Evolutionary conservation across 1,140 invertebrate genomes (phyloP).

Genomic region (Pseudomyrmex sp.): DNA sequence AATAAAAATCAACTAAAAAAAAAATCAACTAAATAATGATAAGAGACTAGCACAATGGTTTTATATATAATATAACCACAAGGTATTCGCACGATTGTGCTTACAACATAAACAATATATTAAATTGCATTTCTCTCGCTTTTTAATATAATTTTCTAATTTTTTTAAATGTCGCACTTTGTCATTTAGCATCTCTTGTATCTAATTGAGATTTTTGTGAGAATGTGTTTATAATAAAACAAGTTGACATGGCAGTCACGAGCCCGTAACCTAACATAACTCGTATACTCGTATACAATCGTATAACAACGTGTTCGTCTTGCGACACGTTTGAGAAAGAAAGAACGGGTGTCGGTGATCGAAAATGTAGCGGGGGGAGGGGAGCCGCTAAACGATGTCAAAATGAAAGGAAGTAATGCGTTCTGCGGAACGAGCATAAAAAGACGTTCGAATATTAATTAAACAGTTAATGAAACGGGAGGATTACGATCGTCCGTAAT

Average conservation of each 20-base stretch:
- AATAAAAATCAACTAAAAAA: constrained; percentile 8
- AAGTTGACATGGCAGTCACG: neutral
- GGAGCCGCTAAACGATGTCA: neutral
- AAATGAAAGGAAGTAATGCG: constrained; percentile 1
- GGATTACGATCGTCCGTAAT: neutral
- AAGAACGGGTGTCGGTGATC: constrained; percentile 8
- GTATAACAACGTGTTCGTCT: constrained; percentile 18
- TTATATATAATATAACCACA: too few species aligned
- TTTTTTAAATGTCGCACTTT: too few species aligned
- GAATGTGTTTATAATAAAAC: constrained; percentile 62
- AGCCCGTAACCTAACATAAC: neutral
- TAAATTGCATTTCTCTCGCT: too few species aligned
- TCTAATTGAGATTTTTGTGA: neutral
- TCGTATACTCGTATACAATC: neutral
- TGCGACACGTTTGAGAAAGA: constrained; percentile 53
- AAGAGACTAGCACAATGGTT: too few species aligned
- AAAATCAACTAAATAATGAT: too few species aligned
- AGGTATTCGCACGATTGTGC: too few species aligned
- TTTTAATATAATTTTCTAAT: too few species aligned
- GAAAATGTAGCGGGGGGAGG: neutral
- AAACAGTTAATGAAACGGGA: neutral
- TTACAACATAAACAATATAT: too few species aligned
- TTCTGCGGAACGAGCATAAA: neutral
- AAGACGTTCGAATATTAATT: neutral
- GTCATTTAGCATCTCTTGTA: too few species aligned